Evolutionary conservation across 1,140 invertebrate species (phyloP).

Genomic region (Cephus cinctus): DNA sequence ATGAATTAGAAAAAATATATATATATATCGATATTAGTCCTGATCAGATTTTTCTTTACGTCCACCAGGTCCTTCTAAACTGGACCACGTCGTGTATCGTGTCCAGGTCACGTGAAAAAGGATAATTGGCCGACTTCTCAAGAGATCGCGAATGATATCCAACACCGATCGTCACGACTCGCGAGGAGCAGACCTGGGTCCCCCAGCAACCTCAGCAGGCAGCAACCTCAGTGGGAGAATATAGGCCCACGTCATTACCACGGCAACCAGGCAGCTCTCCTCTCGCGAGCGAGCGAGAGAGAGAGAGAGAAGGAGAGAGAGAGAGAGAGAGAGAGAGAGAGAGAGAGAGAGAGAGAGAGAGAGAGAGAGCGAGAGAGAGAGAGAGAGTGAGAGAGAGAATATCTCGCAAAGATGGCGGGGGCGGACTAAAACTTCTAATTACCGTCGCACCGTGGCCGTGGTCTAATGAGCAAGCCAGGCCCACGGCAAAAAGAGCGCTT

Average conservation of each 20-base stretch:
- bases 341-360: neutral
- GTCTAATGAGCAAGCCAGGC: slow-evolving; percentile 46
- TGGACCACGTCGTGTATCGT: no score
- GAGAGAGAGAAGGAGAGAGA: slow-evolving; percentile 21
- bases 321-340: slow-evolving; percentile 4
- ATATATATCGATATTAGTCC: no score
- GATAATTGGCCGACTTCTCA: slow-evolving; percentile 41
- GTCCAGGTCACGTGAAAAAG: slow-evolving; percentile 40
- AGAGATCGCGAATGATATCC: slow-evolving; percentile 40
- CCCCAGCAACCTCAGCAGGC: no score
- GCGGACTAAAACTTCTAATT: slow-evolving; percentile 48
- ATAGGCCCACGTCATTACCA: slow-evolving; percentile 44
- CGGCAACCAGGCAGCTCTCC: slow-evolving; percentile 5
- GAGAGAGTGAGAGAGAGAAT: neutral
- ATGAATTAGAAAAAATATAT: no score
- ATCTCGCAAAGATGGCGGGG: slow-evolving; percentile 7
- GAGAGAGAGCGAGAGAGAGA: slow-evolving; percentile 6
- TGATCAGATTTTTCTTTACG: no score
- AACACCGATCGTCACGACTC: no score
- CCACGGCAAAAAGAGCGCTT: slow-evolving; percentile 47
- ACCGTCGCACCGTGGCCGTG: slow-evolving; percentile 41
- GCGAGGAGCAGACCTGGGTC: no score
- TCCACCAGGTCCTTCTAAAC: no score
- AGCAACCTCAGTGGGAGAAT: no score
- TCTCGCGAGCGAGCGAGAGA: slow-evolving; percentile 21